Percentiles rank a stretch among this genome's conserved stretches.
Conservation (phyloP, 2,888 invertebrate species). For the Chrysopilus asiliformis region DNA sequence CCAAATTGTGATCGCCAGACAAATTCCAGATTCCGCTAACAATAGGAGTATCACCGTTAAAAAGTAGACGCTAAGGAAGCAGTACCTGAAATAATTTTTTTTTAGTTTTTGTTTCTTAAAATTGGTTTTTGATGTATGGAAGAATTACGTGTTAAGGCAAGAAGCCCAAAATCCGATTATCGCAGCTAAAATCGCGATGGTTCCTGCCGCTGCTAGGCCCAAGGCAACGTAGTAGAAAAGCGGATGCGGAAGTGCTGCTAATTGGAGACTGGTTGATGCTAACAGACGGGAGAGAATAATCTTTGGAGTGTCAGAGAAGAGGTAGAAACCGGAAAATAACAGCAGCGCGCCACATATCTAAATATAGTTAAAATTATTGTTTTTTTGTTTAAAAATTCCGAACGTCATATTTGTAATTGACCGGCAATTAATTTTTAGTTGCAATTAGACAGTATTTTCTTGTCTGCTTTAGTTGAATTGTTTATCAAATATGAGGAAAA, state of each 20-base stretch:
- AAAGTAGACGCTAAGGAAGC: conserved; percentile 60
- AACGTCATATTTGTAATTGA: too few relatives aligned
- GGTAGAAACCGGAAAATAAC: conserved; percentile 56
- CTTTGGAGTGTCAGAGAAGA: conserved; percentile 57
- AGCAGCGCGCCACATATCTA: conserved; percentile 60
- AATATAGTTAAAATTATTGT: conserved; percentile 23
- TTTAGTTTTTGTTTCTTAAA: too few relatives aligned
- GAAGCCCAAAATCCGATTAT: conserved; percentile 73
- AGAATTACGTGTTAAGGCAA: conserved; percentile 57
- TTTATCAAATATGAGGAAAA: not conserved
- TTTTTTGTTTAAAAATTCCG: too few relatives aligned
- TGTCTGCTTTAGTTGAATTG: not conserved
- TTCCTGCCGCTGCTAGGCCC: conserved; percentile 52
- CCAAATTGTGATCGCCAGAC: conserved; percentile 58
- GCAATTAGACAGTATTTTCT: not conserved
- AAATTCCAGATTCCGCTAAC: conserved; percentile 55
- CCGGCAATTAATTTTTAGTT: too few relatives aligned
- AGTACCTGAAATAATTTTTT: too few relatives aligned
- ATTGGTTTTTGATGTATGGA: too few relatives aligned
- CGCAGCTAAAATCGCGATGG: conserved; percentile 52
- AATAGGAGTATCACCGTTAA: conserved; percentile 52
- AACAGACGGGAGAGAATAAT: conserved; percentile 58
- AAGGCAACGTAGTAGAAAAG: conserved; percentile 64
- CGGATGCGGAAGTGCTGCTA: conserved; percentile 50
- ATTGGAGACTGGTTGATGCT: conserved; percentile 41